phyloP scores from a whole-genome alignment of 2,797 vertebrate species.

The Dryobates pubescens region DNA sequence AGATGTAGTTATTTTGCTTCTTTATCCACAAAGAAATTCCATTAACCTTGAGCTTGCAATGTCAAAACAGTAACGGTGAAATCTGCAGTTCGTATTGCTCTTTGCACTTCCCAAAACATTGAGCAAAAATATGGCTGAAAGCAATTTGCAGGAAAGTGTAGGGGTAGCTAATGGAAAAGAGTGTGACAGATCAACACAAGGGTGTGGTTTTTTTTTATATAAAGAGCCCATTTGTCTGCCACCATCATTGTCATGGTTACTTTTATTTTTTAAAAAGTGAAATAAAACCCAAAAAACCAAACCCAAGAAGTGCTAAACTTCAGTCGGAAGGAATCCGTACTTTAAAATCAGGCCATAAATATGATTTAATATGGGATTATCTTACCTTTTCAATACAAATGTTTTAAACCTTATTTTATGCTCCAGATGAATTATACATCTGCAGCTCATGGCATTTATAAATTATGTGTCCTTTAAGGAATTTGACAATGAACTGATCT shows the following conservation, averaged over 20 bases:
- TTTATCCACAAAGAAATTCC: slow-evolving; percentile 25
- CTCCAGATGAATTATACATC: slow-evolving; percentile 46
- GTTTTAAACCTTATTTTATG: slow-evolving; percentile 47
- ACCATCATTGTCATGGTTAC: slow-evolving; percentile 24
- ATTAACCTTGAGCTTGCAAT: slow-evolving; percentile 28
- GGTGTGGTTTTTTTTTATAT: not conserved
- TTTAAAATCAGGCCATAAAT: slow-evolving; percentile 33
- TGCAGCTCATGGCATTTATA: slow-evolving; percentile 37
- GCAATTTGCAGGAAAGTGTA: slow-evolving; percentile 30
- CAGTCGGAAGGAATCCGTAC: not conserved
- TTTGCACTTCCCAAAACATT: slow-evolving; percentile 53
- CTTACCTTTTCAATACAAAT: slow-evolving; percentile 37
- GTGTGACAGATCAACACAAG: slow-evolving; percentile 33
- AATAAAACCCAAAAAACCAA: not conserved
- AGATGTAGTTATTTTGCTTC: slow-evolving; percentile 25
- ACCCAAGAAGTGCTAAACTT: not conserved
- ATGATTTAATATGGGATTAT: slow-evolving; percentile 34
- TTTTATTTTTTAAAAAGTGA: slow-evolving; percentile 29
- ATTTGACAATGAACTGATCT: slow-evolving; percentile 42
- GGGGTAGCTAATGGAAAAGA: slow-evolving; percentile 55
- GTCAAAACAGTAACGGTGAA: slow-evolving; percentile 33
- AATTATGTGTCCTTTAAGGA: slow-evolving; percentile 54
- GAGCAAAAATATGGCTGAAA: slow-evolving; percentile 52
- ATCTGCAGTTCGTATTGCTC: slow-evolving; percentile 4
- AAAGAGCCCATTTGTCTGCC: slow-evolving; percentile 18